A percentile compares a stretch with the other conserved stretches of the same genome.
Conservation (phyloP, 2,113 vertebrate species). For the Alosa alosa region DNA sequence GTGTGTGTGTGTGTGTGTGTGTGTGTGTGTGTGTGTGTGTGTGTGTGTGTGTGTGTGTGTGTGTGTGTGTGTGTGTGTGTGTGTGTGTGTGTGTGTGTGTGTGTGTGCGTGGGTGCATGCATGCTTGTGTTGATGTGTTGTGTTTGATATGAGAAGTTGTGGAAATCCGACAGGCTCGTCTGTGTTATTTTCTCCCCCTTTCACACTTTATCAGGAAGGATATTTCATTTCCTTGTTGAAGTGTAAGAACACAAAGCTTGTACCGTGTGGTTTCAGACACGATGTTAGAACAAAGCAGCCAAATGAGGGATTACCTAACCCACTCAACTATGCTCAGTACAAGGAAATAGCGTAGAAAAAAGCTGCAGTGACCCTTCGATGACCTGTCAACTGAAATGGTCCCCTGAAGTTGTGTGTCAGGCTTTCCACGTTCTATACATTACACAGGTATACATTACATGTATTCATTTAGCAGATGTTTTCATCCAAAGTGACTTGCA, state of each 20-base stretch:
- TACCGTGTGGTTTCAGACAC: not conserved
- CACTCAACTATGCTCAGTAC: not conserved
- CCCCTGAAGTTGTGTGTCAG: not conserved
- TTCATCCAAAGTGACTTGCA: no score
- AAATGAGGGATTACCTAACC: not conserved
- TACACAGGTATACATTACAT: no score
- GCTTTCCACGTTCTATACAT: no score
- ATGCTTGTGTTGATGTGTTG: not conserved
- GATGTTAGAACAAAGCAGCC: not conserved
- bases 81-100: not conserved
- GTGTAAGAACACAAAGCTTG: not conserved
- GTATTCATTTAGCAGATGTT: no score
- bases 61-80: not conserved
- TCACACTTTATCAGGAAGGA: not conserved
- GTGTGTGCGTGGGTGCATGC: not conserved
- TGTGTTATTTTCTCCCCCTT: not conserved
- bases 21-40: not conserved
- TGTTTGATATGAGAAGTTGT: not conserved
- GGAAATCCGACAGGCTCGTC: not conserved
- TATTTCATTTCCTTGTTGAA: constrained; percentile 7
- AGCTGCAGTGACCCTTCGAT: not conserved
- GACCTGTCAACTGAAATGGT: not conserved
- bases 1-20: not conserved
- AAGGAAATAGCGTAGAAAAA: not conserved
- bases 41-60: not conserved